Base-by-base conservation (phyloP, 2,888 invertebrate species). In the Geophilus truncorum region DNA sequence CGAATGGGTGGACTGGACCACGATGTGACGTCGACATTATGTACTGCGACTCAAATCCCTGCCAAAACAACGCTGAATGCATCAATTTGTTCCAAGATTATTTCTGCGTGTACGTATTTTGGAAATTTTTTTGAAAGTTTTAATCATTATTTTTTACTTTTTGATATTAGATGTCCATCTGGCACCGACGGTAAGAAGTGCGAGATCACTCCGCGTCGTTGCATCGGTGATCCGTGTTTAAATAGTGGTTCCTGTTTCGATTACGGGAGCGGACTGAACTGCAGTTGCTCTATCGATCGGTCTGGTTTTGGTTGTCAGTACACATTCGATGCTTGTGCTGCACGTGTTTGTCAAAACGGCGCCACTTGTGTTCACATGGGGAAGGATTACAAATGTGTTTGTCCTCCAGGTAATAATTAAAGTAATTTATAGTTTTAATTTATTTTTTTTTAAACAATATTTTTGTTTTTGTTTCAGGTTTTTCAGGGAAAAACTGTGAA, bases 161-260 rank as follows among this genome's bases (percentile, higher is more conserved):
- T 30, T 25, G 77, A 40, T 79, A 3, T 79, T 84, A 93, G 93
- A 9, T 96, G 96, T 85, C 96, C 96, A 76, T 95, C 94, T 83
- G 97, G 97, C 84, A 97, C 97, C 0, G 97, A 97, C 85, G 98
- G 97, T 10, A 97, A 97, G 87, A 94, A 96, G 86, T 98, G 98
- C 87, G 97, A 97, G 88, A 96, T 96, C 0, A 96, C 97, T 0
- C 97, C 97, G 2, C 96, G 97, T 88, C 91, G 97, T 83, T 96
- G 96, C 86, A 94, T 96, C 82, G 96, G 96, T 30, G 93, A 93
- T 85, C 96, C 96, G 4, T 98, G 97, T 86, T 96, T 96, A 94
- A 97, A 98, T 85, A 95, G 94, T 76, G 97, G 97, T 80, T 93
- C 93, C 86, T 98, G 97, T 85, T 95, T 95, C 88, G 97, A 97